Conservation (phyloP, 2,797 vertebrate species). For the Phalloptychus januarius region DNA sequence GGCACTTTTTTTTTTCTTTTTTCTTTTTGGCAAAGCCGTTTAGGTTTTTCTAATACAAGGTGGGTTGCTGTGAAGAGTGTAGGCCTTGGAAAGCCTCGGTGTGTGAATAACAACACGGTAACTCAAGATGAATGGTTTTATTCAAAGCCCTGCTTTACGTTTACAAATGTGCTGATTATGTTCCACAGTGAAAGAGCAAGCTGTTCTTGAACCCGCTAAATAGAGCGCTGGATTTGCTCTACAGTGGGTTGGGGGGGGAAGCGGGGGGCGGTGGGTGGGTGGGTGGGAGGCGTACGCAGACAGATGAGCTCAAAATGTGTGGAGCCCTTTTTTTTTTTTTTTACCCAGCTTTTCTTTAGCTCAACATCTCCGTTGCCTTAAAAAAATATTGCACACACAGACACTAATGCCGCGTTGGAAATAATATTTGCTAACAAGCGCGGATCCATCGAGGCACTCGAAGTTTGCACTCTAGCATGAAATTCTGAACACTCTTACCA, state of each 20-base stretch:
- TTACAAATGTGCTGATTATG: conserved; percentile 67
- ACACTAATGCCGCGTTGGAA: conserved; percentile 41
- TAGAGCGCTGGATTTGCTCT: conserved; percentile 52
- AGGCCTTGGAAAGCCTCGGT: conserved; percentile 63
- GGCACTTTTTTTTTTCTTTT: conserved; percentile 42
- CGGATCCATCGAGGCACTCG: conserved; percentile 11
- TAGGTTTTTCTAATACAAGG: conserved; percentile 41
- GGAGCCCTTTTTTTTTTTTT: conserved; percentile 26
- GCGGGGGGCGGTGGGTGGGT: neutral
- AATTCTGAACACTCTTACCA: conserved; percentile 46
- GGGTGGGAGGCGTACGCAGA: conserved; percentile 12
- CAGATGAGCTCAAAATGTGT: conserved; percentile 53
- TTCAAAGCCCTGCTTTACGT: conserved; percentile 66
- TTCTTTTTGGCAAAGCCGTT: conserved; percentile 48
- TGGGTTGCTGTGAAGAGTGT: conserved; percentile 52
- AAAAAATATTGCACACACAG: conserved; percentile 30
- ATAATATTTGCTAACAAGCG: conserved; percentile 47
- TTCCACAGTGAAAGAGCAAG: conserved; percentile 69
- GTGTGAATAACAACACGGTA: conserved; percentile 56
- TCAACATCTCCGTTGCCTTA: conserved; percentile 32
- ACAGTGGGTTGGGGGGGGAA: conserved; percentile 13
- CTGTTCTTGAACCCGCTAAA: conserved; percentile 71
- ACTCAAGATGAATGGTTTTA: conserved; percentile 65
- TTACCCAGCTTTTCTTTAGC: conserved; percentile 28
- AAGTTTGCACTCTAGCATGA: conserved; percentile 25